Evolutionary conservation across 1,140 invertebrate genomes (phyloP).

Genomic region (Ostrea edulis): DNA sequence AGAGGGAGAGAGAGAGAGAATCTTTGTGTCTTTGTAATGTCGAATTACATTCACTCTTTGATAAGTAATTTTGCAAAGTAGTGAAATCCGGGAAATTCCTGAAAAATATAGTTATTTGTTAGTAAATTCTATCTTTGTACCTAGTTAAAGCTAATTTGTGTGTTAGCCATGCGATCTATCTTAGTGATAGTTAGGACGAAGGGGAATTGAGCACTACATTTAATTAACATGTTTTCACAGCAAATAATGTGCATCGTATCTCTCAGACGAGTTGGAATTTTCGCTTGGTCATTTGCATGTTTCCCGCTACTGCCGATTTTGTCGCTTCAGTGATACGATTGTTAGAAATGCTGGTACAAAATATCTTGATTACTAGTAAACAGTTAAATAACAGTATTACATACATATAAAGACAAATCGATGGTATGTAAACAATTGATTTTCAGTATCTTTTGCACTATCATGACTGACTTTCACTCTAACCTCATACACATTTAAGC

Average conservation of each 20-base stretch:
- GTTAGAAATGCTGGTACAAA: neutral
- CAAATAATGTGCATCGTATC: conserved; percentile 19
- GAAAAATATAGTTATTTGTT: neutral
- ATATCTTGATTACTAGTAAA: conserved; percentile 1
- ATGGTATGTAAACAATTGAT: conserved; percentile 35
- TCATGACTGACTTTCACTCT: conserved; percentile 32
- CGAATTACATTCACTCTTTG: neutral
- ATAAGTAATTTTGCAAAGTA: conserved; percentile 21
- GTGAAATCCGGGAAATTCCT: neutral
- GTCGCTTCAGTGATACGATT: neutral
- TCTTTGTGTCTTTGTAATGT: neutral
- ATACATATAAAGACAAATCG: conserved; percentile 16
- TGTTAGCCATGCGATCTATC: conserved; percentile 14
- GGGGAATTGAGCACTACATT: conserved; percentile 34
- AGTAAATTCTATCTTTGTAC: neutral
- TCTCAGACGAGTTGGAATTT: conserved; percentile 2
- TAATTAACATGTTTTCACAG: conserved; percentile 33
- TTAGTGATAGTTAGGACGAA: neutral
- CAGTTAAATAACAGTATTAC: conserved; percentile 30
- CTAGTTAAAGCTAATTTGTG: conserved; percentile 9
- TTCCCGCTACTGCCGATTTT: neutral
- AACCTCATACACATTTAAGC: neutral
- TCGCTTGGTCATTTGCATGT: conserved; percentile 30
- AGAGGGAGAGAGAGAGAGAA: conserved; percentile 18
- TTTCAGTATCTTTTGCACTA: conserved; percentile 24